Evolutionary conservation across 2,797 vertebrate species (phyloP), one percentile per base, ranked within the genome.

Genomic region (Bradypodion ventrale): DNA sequence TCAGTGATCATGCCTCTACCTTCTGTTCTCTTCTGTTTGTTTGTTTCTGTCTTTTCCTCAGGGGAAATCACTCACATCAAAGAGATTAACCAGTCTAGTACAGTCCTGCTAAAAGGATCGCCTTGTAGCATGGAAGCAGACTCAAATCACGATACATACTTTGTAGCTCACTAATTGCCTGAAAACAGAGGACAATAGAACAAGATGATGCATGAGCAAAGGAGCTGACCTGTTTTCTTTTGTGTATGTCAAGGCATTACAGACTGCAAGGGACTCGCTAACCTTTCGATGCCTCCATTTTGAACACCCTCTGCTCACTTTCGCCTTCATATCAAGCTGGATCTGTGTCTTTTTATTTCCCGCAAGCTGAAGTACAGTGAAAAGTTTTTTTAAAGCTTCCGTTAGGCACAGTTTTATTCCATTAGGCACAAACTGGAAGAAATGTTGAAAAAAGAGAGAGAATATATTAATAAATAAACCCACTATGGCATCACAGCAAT

Each of bases 201-300:
- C 96, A 95, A 96, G 97, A 96, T 96, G 96, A 97, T 98, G 96
- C 97, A 96, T 96, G 96, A 97, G 98, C 98, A 97, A n/a, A 98
- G 98, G 98, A 97, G 96, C 96, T 95, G 95, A 96, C 92, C 93
- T 92, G 92, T 94, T 95, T 92, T 94, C 93, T 95, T 91, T 93
- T 95, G 94, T 95, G 93, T 93, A 94, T 94, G 94, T 90, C 93
- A 93, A 95, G 94, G 93, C 95, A 94, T 95, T 94, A 81, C 94
- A 95, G 92, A 95, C 93, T 94, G 92, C 94, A 91, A 94, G 90
- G 92, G 93, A 96, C 93, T 90, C 93, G 91, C 87, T 88, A 86
- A 92, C 91, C 83, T 95, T 93, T 92, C 90, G 89, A 95, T 90
- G 93, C 95, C 95, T 96, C 95, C 94, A 94, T 92, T 94, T 93